Conservation (phyloP, 2,113 vertebrate genomes). For the Ctenomys sociabilis region DNA sequence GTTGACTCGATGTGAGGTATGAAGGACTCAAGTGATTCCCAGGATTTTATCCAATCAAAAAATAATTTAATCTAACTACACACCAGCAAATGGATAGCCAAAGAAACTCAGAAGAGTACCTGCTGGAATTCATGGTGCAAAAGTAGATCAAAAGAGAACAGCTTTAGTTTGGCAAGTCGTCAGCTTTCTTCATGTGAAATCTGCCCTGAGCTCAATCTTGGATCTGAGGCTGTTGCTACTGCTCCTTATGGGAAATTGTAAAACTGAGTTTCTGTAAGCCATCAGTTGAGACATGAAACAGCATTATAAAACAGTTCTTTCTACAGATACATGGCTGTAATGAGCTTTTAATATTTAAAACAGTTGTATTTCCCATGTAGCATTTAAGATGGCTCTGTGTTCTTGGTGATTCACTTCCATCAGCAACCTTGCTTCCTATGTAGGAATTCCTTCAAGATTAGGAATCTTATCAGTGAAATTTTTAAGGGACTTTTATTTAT, state of each 20-base stretch:
- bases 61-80: not conserved
- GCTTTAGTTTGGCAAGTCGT: not conserved
- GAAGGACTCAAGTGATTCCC: not conserved
- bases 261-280: not conserved
- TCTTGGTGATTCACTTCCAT: not conserved
- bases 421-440: not conserved
- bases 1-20: not conserved
- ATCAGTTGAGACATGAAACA: not conserved
- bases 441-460: conserved; percentile 1
- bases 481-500: not conserved
- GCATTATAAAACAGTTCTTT: not conserved
- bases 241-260: not conserved
- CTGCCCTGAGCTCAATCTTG: not conserved
- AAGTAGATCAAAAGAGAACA: not conserved
- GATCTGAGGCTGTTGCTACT: not conserved
- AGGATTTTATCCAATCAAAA: conserved; percentile 17
- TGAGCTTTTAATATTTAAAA: not conserved
- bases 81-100: not conserved
- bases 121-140: not conserved
- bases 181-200: not conserved
- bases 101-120: not conserved
- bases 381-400: not conserved
- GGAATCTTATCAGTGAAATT: not conserved
- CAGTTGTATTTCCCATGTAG: not conserved
- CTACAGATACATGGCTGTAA: not conserved